phyloP scores from a whole-genome alignment of 2,113 vertebrate species.

The Cynoglossus semilaevis region DNA sequence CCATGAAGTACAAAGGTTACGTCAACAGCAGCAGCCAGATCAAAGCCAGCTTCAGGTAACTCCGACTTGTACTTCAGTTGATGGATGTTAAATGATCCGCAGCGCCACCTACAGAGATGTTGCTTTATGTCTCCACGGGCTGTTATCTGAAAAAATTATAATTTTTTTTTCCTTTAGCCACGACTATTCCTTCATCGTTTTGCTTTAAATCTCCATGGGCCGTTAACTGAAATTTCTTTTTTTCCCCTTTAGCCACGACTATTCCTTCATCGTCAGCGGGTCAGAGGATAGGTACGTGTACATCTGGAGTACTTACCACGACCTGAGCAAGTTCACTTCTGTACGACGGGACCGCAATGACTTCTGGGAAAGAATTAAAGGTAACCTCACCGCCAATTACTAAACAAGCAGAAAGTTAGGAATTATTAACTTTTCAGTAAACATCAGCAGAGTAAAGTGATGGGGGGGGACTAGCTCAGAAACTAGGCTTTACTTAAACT shows the following conservation, averaged over 20 bases:
- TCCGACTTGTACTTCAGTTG: too few species aligned
- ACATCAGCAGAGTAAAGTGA: too few species aligned
- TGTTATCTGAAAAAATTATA: too few species aligned
- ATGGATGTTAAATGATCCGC: too few species aligned
- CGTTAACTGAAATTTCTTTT: too few species aligned
- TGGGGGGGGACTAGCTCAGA: too few species aligned
- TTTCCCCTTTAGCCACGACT: slow-evolving; percentile 85
- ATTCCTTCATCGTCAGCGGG: slow-evolving; percentile 95
- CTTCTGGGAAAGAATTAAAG: slow-evolving; percentile 99
- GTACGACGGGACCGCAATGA: slow-evolving; percentile 97
- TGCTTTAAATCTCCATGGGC: too few species aligned
- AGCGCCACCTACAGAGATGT: too few species aligned
- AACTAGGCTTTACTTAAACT: too few species aligned
- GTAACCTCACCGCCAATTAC: slow-evolving; percentile 64
- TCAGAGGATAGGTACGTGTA: slow-evolving; percentile 98
- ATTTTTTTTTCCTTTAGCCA: slow-evolving; percentile 79
- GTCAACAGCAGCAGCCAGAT: slow-evolving; percentile 99
- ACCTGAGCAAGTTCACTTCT: slow-evolving; percentile 96
- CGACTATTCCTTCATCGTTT: slow-evolving; percentile 96
- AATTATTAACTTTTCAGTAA: too few species aligned
- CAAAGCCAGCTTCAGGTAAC: slow-evolving; percentile 98
- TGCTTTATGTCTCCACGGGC: too few species aligned
- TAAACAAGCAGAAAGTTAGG: too few species aligned
- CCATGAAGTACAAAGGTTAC: slow-evolving; percentile 99
- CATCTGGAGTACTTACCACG: slow-evolving; percentile 99